These are phyloP conservation scores for Chionodraco myersi DNA, from an alignment of 2,113 vertebrate genomes.

Conservation along the genomic window DNA sequence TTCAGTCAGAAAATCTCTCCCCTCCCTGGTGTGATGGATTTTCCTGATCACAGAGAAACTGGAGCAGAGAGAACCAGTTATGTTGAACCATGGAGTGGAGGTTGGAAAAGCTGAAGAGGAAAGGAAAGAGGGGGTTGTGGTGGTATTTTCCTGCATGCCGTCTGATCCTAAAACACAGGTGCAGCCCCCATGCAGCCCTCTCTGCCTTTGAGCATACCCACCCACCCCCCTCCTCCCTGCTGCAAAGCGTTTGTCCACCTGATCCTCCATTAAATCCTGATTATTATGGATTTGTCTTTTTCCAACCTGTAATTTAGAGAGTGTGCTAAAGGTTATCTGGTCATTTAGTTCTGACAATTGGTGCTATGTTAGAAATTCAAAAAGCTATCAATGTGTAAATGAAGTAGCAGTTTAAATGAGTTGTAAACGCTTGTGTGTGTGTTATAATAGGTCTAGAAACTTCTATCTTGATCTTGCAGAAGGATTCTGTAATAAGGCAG, in stretches of 20 bases:
- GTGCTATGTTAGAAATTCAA: background rate
- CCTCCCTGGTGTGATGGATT: constrained; percentile 41
- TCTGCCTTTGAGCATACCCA: constrained; percentile 37
- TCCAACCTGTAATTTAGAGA: constrained; percentile 57
- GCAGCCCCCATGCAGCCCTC: constrained; percentile 56
- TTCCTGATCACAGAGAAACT: constrained; percentile 51
- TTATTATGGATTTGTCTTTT: constrained; percentile 74
- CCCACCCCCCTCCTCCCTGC: constrained; percentile 7
- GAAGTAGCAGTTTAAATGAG: background rate
- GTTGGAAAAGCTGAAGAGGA: constrained; percentile 37
- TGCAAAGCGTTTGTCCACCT: constrained; percentile 70
- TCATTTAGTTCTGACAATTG: background rate
- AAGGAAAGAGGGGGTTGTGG: constrained; percentile 16
- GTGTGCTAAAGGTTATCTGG: constrained; percentile 23
- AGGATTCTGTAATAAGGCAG: background rate
- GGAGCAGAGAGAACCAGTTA: constrained; percentile 62
- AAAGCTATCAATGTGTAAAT: background rate
- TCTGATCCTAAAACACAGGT: constrained; percentile 81
- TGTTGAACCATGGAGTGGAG: constrained; percentile 31
- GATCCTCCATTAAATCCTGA: constrained; percentile 74
- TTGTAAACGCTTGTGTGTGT: background rate
- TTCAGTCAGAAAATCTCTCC: constrained; percentile 24
- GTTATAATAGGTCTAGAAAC: background rate
- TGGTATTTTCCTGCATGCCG: constrained; percentile 71
- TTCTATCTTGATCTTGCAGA: background rate